Evolutionary conservation across 2,113 vertebrate species (phyloP).

Genomic region (Alethe castanea): DNA sequence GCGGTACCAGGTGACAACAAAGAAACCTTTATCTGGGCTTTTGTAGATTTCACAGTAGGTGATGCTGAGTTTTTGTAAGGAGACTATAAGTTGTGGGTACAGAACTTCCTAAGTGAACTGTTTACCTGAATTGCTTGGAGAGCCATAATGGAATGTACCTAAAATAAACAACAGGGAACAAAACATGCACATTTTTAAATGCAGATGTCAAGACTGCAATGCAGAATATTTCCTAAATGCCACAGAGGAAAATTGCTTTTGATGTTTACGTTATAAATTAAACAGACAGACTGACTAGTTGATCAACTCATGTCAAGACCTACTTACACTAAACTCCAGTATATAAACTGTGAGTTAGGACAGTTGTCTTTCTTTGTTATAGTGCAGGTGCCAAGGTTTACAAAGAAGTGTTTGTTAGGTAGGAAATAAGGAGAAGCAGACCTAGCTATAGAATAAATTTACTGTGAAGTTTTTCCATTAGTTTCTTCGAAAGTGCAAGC

Average conservation of each 20-base stretch:
- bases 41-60: background rate
- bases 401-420: background rate
- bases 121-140: background rate
- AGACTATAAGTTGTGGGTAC: background rate
- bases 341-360: background rate
- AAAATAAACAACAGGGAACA: background rate
- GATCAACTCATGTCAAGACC: background rate
- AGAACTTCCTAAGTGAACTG: background rate
- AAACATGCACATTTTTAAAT: background rate
- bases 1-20: slow-evolving; percentile 1
- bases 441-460: background rate
- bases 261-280: background rate
- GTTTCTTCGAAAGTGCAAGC: background rate
- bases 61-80: background rate
- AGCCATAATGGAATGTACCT: background rate
- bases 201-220: background rate
- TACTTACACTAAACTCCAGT: background rate
- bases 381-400: background rate
- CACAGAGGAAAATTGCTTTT: background rate
- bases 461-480: background rate
- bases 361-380: background rate
- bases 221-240: background rate
- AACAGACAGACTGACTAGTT: background rate
- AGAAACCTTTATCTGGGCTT: background rate
- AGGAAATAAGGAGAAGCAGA: background rate